phyloP scores from a whole-genome alignment of 2,113 vertebrate species.

The Athene noctua region DNA sequence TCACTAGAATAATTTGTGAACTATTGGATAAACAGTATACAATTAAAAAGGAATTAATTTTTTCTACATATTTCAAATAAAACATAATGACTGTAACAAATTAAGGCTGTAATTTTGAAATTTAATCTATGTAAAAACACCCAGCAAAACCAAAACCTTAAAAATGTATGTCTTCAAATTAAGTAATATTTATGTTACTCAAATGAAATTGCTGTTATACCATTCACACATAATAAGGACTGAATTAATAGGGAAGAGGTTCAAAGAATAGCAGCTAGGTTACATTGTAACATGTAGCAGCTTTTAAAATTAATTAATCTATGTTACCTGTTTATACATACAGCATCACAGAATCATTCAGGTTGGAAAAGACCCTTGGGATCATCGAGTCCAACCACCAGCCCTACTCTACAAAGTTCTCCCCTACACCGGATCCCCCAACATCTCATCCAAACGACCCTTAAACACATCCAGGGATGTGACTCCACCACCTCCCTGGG shows the following conservation, averaged over 20 bases:
- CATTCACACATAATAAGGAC: background rate
- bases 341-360: no score
- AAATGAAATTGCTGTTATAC: background rate
- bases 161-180: background rate
- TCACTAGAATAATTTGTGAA: background rate
- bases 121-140: background rate
- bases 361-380: no score
- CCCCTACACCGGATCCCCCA: no score
- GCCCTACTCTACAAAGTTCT: no score
- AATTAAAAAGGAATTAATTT: background rate
- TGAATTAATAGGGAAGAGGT: background rate
- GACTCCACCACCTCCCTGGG: no score
- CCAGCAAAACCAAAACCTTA: background rate
- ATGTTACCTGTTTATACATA: background rate
- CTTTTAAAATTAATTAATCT: background rate
- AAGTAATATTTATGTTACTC: background rate
- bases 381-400: no score
- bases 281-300: background rate
- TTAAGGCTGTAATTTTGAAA: background rate
- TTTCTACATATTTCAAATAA: background rate
- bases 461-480: no score
- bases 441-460: no score
- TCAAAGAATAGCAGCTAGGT: background rate
- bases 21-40: background rate
- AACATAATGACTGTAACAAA: background rate